phyloP scores from a whole-genome alignment of 2,797 vertebrate species.

The Pseudotriccus pelzelni region DNA sequence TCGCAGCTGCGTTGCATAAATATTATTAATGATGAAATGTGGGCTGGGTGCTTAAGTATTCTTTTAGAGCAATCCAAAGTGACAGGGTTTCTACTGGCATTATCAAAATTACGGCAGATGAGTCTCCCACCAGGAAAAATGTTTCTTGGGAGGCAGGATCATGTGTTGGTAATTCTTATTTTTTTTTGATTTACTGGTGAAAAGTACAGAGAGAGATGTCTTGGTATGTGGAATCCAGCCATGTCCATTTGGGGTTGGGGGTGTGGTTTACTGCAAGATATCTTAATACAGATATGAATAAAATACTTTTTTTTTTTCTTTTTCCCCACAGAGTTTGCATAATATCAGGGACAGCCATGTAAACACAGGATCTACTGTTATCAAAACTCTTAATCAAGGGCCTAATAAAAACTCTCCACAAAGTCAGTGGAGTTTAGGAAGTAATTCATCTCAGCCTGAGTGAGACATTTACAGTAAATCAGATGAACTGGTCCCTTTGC shows the following conservation, averaged over 20 bases:
- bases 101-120: neutral
- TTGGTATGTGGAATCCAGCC: neutral
- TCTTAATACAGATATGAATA: neutral
- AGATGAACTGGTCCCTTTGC: neutral
- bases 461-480: neutral
- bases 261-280: neutral
- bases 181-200: neutral
- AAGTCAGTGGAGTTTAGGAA: slow-evolving; percentile 1
- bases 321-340: neutral
- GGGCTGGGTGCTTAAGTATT: neutral
- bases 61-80: neutral
- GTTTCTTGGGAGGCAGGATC: neutral
- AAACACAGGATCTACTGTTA: neutral
- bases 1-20: slow-evolving; percentile 10
- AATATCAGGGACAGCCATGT: neutral
- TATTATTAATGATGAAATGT: slow-evolving; percentile 3
- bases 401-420: neutral
- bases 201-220: neutral
- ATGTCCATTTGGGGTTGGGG: neutral
- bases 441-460: neutral
- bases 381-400: neutral
- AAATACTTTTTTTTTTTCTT: neutral
- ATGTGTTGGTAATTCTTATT: neutral
- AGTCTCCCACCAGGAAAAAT: neutral
- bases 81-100: neutral